Evolutionary conservation across 2,113 vertebrate genomes (phyloP).

Genomic region (Rhinoptilus africanus): DNA sequence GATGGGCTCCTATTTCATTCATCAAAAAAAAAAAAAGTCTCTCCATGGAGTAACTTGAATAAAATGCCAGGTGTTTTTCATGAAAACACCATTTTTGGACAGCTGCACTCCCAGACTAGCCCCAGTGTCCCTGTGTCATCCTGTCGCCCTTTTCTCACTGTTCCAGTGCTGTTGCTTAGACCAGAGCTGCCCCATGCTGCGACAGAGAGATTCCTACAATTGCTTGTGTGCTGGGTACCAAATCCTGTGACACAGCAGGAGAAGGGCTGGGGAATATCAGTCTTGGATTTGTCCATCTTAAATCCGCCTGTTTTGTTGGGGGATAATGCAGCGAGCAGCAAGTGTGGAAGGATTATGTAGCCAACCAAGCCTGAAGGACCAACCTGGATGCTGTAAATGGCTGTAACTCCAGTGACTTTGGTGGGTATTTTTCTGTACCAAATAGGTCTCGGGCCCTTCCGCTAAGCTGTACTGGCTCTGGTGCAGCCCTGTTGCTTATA

Average conservation of each 20-base stretch:
- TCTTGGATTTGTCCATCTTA: neutral
- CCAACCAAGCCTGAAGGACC: neutral
- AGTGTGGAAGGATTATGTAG: neutral
- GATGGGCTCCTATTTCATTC: neutral
- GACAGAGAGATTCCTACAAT: neutral
- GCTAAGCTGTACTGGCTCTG: neutral
- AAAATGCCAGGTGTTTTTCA: neutral
- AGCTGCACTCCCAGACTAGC: neutral
- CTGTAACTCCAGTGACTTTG: neutral
- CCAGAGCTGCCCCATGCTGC: neutral
- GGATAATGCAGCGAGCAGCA: neutral
- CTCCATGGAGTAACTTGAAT: neutral
- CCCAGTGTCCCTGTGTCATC: neutral
- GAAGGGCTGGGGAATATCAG: neutral
- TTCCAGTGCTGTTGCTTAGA: accelerated
- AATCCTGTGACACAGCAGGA: neutral
- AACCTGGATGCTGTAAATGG: neutral
- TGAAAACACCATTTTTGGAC: neutral
- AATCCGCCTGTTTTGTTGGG: neutral
- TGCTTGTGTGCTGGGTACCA: neutral
- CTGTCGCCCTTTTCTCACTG: neutral
- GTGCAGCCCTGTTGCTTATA: neutral
- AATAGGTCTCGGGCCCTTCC: neutral
- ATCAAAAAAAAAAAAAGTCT: neutral
- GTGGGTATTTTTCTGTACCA: neutral